phyloP scores from a whole-genome alignment of 2,797 vertebrate species.

The Manis pentadactyla region DNA sequence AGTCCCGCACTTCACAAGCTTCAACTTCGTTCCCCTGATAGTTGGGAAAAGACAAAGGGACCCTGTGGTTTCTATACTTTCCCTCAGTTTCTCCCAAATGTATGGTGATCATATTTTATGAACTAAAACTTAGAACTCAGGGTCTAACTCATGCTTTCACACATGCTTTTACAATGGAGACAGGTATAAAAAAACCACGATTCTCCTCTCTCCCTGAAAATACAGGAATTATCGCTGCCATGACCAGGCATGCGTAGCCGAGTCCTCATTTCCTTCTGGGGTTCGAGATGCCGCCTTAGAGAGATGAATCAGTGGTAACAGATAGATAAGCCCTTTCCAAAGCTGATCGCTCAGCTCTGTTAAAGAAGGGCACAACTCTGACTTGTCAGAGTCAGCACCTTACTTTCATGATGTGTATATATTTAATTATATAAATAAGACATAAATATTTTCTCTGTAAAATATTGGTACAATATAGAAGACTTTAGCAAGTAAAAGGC shows the following conservation, averaged over 20 bases:
- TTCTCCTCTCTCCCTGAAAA: background rate
- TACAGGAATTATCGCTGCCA: background rate
- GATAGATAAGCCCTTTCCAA: background rate
- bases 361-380: background rate
- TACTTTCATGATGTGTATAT: background rate
- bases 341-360: background rate
- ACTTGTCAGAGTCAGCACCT: too few species aligned
- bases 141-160: background rate
- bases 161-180: background rate
- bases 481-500: background rate
- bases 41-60: background rate
- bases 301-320: too few species aligned
- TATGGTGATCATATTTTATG: background rate
- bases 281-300: background rate
- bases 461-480: background rate
- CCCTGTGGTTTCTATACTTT: rapidly evolving
- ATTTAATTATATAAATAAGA: background rate
- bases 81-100: background rate
- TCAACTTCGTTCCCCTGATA: background rate
- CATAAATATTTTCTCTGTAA: background rate
- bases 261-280: background rate
- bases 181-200: background rate
- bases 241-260: rapidly evolving
- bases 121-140: background rate
- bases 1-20: background rate